Evolutionary conservation across 1,140 invertebrate species (phyloP).

Genomic region (Lepeophtheirus salmonis): DNA sequence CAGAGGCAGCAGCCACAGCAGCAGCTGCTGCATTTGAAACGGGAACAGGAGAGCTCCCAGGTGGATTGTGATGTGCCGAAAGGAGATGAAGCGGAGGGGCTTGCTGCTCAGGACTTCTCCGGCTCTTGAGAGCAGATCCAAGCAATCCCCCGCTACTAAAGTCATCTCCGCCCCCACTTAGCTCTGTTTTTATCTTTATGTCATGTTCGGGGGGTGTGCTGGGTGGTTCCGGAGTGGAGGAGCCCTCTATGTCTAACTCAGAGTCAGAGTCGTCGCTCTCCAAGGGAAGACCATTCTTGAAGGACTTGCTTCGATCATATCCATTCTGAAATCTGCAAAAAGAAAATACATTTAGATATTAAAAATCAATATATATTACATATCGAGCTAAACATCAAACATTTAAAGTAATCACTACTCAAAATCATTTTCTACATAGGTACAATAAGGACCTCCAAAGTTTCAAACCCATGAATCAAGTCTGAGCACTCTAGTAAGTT

Average conservation of each 20-base stretch:
- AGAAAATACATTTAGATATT: neutral
- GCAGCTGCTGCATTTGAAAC: neutral
- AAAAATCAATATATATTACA: too few species aligned
- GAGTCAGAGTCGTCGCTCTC: slow-evolving; percentile 2
- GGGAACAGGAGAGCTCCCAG: neutral
- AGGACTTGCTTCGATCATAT: neutral
- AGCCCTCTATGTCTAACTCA: neutral
- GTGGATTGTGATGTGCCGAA: neutral
- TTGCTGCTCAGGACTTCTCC: neutral
- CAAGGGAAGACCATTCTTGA: slow-evolving; percentile 1
- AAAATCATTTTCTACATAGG: too few species aligned
- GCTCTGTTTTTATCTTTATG: neutral
- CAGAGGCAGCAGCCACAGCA: neutral
- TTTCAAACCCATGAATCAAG: too few species aligned
- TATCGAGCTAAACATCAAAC: too few species aligned
- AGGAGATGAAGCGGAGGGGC: neutral
- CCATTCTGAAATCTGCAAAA: neutral
- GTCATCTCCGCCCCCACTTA: neutral
- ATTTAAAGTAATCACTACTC: too few species aligned
- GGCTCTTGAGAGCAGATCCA: neutral
- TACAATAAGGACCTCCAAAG: too few species aligned
- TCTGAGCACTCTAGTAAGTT: too few species aligned
- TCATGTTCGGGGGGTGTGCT: neutral
- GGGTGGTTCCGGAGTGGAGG: neutral
- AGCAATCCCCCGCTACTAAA: neutral